Base-by-base conservation (phyloP, 1,140 invertebrate genomes). In the Brachionus rubens region DNA sequence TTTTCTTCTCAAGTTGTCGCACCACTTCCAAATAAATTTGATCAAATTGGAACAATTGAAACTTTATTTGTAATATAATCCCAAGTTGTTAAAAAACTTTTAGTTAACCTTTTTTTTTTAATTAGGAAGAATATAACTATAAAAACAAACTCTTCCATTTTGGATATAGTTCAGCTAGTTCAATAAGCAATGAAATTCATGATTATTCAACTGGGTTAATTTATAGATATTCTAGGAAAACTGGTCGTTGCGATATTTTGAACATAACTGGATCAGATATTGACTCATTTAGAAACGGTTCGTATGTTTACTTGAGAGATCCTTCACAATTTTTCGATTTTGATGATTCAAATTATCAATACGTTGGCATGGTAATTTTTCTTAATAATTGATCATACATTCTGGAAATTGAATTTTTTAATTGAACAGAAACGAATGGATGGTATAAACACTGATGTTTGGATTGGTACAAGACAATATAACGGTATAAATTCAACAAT, bases 391-490 rank as follows among this genome's bases (percentile, higher is more conserved):
- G n/a, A n/a, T n/a, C n/a, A n/a, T 36, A 2, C 16, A n/a, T 26
- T 12, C 2, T 14, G 6, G 14, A 30, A 33, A 56, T 30, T 26
- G 9, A 14, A 16, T 36, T 16, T 36, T 59, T 12, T 19, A 19
- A 19, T 33, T 19, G 21, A 59, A 56, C 30, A 72, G 68, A 72
- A 72, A 72, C 21, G 68, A 41, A 7, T 48, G 1, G 47, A 72
- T 72, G 68, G 68, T 21, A 41, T 72, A n/a, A 72, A 72, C 16
- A 21, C 16, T 24, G 26, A 52, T 54, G 68, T 72, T 50, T 72
- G 68, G 68, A 72, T 72, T 10, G 68, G 50, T 7, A 19, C 30
- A 36, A 48, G 50, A 14, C 6, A 50, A 2, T 33, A 41, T 24
- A 54, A 48, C 50, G 68, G 68, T 1, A 21, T 72, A 0, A 54